Conservation (phyloP, 2,113 vertebrate genomes). For the Talpa occidentalis region DNA sequence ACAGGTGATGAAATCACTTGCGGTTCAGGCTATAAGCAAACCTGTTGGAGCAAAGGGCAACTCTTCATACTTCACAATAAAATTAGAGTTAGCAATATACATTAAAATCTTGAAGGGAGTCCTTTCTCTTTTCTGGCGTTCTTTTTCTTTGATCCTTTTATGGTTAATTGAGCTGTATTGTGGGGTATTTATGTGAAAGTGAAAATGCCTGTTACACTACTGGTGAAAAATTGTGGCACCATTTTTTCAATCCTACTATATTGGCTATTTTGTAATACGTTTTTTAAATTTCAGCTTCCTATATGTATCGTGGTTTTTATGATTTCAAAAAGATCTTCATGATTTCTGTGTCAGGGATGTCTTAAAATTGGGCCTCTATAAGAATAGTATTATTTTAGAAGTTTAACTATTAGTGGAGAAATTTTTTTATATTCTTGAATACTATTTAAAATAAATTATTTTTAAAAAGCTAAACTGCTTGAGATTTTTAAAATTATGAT, state of each 20-base stretch:
- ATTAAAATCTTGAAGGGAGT: slow-evolving; percentile 40
- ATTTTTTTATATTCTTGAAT: background rate
- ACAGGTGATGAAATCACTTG: background rate
- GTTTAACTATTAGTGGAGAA: slow-evolving; percentile 16
- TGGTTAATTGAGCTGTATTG: background rate
- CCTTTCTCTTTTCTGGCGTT: background rate
- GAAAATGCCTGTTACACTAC: background rate
- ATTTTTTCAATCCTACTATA: background rate
- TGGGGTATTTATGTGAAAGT: slow-evolving; percentile 30
- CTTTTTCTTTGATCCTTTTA: slow-evolving; percentile 27
- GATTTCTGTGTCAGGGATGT: background rate
- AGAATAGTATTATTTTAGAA: slow-evolving; percentile 23
- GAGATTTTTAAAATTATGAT: slow-evolving; percentile 11
- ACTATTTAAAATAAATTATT: background rate
- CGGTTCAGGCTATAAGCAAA: background rate
- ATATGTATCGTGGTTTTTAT: background rate
- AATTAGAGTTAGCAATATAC: slow-evolving; percentile 20
- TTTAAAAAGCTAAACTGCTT: background rate
- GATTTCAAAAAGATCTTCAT: background rate
- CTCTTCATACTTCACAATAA: slow-evolving; percentile 28
- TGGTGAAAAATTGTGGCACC: background rate
- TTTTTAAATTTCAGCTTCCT: background rate
- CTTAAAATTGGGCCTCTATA: slow-evolving; percentile 12
- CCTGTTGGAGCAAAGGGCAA: background rate
- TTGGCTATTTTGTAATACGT: slow-evolving; percentile 31